Conservation (phyloP, 2,888 invertebrate genomes). For the Tiliacea aurago region DNA sequence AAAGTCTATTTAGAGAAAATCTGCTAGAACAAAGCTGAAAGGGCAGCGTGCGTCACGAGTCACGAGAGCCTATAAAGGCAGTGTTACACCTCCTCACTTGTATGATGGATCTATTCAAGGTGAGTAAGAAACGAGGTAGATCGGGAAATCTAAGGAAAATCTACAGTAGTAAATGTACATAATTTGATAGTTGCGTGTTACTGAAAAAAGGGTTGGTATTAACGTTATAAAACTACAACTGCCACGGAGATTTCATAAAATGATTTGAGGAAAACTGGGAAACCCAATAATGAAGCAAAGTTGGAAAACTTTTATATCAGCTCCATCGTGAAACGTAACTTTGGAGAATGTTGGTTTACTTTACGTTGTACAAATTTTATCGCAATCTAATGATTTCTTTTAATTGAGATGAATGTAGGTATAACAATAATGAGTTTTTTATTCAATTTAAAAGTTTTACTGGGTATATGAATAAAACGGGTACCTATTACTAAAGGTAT, state of each 20-base stretch:
- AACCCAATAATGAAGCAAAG: background rate
- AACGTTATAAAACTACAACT: slow-evolving; percentile 11
- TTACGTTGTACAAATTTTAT: slow-evolving; percentile 1
- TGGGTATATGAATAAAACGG: background rate
- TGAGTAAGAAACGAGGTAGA: background rate
- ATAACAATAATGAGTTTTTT: background rate
- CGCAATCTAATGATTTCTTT: background rate
- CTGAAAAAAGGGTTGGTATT: slow-evolving; percentile 2
- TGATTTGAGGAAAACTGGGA: slow-evolving; percentile 5
- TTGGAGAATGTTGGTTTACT: background rate
- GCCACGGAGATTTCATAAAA: slow-evolving; percentile 29
- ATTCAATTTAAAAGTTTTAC: background rate
- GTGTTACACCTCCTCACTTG: slow-evolving; percentile 3
- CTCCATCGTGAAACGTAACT: slow-evolving; percentile 1
- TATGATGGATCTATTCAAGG: slow-evolving; percentile 21
- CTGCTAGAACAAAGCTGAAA: slow-evolving; percentile 45
- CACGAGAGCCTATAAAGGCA: slow-evolving; percentile 21
- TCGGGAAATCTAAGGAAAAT: slow-evolving; percentile 9
- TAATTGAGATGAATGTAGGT: background rate
- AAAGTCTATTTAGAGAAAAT: slow-evolving; percentile 60
- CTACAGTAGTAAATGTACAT: background rate
- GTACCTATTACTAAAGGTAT: background rate
- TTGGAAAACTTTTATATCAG: background rate
- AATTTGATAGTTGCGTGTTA: slow-evolving; percentile 29
- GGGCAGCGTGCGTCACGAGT: slow-evolving; percentile 33